Percentiles rank a stretch among this genome's conserved stretches.
Evolutionary conservation across 2,113 vertebrate species (phyloP).

Genomic region (Todiramphus saurophagus): DNA sequence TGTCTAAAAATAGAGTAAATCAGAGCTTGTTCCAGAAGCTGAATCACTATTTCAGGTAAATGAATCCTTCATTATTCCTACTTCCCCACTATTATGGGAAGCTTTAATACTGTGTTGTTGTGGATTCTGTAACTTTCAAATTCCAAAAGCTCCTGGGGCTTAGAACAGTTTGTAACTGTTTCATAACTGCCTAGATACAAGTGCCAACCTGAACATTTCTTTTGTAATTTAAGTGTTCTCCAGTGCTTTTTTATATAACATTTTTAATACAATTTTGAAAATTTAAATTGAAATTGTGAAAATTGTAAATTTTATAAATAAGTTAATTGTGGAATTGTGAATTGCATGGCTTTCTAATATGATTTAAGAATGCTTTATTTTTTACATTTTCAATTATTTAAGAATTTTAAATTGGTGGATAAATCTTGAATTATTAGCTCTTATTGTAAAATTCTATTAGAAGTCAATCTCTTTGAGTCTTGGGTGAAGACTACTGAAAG

Average conservation of each 20-base stretch:
- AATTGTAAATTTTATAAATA: background rate
- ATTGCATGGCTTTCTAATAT: background rate
- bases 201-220: background rate
- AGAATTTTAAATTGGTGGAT: background rate
- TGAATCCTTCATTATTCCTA: background rate
- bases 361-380: background rate
- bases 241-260: background rate
- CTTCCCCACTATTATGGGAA: background rate
- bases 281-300: background rate
- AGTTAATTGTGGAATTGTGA: background rate
- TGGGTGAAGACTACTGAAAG: background rate
- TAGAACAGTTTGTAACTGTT: background rate
- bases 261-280: background rate
- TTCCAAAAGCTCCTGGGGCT: background rate
- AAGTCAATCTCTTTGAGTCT: background rate
- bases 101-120: background rate
- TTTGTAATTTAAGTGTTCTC: background rate
- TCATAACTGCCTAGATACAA: background rate
- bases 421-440: background rate
- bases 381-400: background rate
- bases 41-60: background rate
- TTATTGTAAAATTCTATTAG: background rate
- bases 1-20: background rate
- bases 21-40: background rate
- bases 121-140: background rate